Evolutionary conservation across 2,113 vertebrate species (phyloP).

Genomic region (Pyxicephalus adspersus): DNA sequence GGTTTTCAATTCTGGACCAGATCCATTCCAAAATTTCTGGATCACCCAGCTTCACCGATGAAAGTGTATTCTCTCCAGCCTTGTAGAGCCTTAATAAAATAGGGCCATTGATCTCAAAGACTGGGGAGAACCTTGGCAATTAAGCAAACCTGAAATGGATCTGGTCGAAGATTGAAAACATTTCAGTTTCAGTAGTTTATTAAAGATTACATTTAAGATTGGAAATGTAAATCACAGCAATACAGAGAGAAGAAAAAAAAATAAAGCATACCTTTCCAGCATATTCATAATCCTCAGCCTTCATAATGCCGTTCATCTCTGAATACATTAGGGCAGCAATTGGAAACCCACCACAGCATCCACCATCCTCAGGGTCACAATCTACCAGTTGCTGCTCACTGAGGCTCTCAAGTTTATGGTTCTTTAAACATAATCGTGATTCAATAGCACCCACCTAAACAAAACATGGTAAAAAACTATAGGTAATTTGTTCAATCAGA

Average conservation of each 20-base stretch:
- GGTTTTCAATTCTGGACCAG: too few species aligned
- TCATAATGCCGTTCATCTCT: slow-evolving; percentile 2
- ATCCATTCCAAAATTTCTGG: too few species aligned
- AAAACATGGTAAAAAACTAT: background rate
- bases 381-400: slow-evolving; percentile 50
- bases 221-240: too few species aligned
- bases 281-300: slow-evolving; percentile 38
- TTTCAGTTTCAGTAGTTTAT: too few species aligned
- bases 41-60: too few species aligned
- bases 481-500: background rate
- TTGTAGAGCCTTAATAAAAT: too few species aligned
- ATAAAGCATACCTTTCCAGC: background rate
- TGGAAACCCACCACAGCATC: slow-evolving; percentile 46
- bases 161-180: too few species aligned
- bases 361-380: background rate
- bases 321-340: background rate
- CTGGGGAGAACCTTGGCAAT: too few species aligned
- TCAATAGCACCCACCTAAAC: slow-evolving; percentile 44
- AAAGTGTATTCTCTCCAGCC: too few species aligned
- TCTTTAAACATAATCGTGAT: slow-evolving; percentile 19
- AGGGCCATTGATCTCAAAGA: too few species aligned
- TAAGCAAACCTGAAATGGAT: too few species aligned
- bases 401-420: background rate
- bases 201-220: too few species aligned
- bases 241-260: background rate